Base-by-base conservation (phyloP, 2,797 vertebrate genomes). In the Poecilia wingei region DNA sequence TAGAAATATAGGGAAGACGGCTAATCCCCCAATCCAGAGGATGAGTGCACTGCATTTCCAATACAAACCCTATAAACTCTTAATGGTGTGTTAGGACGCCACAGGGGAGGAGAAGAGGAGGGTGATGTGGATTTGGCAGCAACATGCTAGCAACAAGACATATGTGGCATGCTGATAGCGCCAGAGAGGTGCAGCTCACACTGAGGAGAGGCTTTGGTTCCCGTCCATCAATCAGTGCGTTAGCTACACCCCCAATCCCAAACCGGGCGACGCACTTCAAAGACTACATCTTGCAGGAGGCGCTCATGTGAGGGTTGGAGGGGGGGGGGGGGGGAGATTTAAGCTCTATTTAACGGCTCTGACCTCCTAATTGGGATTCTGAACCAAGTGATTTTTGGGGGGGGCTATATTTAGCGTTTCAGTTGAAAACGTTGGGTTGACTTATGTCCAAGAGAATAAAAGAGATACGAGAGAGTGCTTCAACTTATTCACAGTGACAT, bases 141-240 rank as follows among this genome's bases (percentile, higher is more conserved):
- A 84, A 92, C 90, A 93, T 90, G 91, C 88, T 83, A 90, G 91
- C 89, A 90, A 89, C 89, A 91, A 92, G 91, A 93, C 93, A 95
- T 93, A 94, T 92, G 92, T 93, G 93, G 92, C 92, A 91, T 93
- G 94, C 92, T 94, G 91, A 94, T 92, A 92, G 92, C 90, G 82
- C 86, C 47, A 78, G 88, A 90, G 88, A 91, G 93, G 87, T 91
- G 87, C 89, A 87, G 91, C 88, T 94, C 88, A 88, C 90, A 82
- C 89, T 84, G 88, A 82, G 91, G 82, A 80, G 85, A 86, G 49
- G 90, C 84, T 87, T 89, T 84, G 89, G 91, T 88, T 90, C 84
- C 53, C 85, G 91, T 94, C 91, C 91, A 86, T 91, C 88, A 87
- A 82, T 86, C 74, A 0, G 85, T 85, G 85, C 14, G 10, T 84